phyloP scores from a whole-genome alignment of 2,888 invertebrate species.

The Orchesellides sinensis region DNA sequence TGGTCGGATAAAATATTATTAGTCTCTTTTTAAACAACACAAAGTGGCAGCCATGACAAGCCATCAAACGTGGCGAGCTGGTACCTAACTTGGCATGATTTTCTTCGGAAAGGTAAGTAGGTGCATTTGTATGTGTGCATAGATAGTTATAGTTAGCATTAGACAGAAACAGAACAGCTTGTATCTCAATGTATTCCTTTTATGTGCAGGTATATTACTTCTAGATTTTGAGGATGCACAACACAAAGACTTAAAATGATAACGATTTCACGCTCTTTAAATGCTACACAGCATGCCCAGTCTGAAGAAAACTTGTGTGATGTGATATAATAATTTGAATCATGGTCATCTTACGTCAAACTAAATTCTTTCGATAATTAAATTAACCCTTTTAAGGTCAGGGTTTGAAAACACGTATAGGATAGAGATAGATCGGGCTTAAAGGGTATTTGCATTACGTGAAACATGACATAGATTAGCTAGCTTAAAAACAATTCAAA shows the following conservation, averaged over 20 bases:
- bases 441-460: background rate
- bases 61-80: background rate
- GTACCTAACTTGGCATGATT: too few species aligned
- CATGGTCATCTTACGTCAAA: slow-evolving; percentile 62
- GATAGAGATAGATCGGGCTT: background rate
- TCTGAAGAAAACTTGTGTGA: background rate
- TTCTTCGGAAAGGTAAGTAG: too few species aligned
- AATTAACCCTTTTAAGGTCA: slow-evolving; percentile 65
- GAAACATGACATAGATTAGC: too few species aligned
- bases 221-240: background rate
- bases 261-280: background rate
- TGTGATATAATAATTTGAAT: slow-evolving; percentile 42
- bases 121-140: too few species aligned
- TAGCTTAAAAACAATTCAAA: too few species aligned
- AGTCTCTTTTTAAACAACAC: background rate
- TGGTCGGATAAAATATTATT: background rate
- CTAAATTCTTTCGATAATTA: slow-evolving; percentile 59
- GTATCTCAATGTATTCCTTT: too few species aligned
- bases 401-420: slow-evolving; percentile 16
- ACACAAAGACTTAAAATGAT: background rate
- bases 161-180: too few species aligned
- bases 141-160: too few species aligned
- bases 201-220: too few species aligned
- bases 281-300: background rate
- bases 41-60: background rate